phyloP scores from a whole-genome alignment of 2,888 invertebrate species.

The Miltochrista miniata region DNA sequence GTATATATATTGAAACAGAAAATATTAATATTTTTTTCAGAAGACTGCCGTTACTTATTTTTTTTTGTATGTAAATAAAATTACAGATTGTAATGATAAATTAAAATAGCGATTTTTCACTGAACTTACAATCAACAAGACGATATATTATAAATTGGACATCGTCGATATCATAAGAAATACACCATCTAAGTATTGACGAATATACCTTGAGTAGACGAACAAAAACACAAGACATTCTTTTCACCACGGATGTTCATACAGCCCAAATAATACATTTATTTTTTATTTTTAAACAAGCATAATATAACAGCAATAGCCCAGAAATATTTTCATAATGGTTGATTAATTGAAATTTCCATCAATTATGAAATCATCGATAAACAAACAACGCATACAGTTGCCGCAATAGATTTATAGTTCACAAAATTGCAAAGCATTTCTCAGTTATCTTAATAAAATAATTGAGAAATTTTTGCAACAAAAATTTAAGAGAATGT shows the following conservation, averaged over 20 bases:
- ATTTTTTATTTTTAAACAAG: constrained; percentile 54
- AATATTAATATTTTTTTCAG: constrained; percentile 69
- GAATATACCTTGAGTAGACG: constrained; percentile 50
- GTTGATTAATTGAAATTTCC: constrained; percentile 48
- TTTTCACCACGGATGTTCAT: constrained; percentile 65
- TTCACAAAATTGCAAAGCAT: constrained; percentile 51
- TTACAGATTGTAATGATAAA: constrained; percentile 51
- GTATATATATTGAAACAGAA: constrained; percentile 52
- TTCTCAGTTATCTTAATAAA: constrained; percentile 20
- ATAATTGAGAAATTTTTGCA: constrained; percentile 44
- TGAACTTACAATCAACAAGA: constrained; percentile 45
- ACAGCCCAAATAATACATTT: constrained; percentile 70
- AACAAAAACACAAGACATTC: constrained; percentile 72
- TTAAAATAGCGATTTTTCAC: constrained; percentile 80
- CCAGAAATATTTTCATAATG: constrained; percentile 69
- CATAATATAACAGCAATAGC: constrained; percentile 71
- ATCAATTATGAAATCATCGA: constrained; percentile 38
- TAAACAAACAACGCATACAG: constrained; percentile 57
- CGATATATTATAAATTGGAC: constrained; percentile 48
- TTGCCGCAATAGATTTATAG: constrained; percentile 79
- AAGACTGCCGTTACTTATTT: constrained; percentile 77
- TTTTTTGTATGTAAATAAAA: constrained; percentile 64
- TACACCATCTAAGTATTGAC: constrained; percentile 47
- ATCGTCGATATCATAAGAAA: constrained; percentile 23
- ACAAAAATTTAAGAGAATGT: constrained; percentile 67